Evolutionary conservation across 2,797 vertebrate genomes (phyloP), one percentile per base, ranked within the genome.

Genomic region (Arnoldichthys spilopterus): DNA sequence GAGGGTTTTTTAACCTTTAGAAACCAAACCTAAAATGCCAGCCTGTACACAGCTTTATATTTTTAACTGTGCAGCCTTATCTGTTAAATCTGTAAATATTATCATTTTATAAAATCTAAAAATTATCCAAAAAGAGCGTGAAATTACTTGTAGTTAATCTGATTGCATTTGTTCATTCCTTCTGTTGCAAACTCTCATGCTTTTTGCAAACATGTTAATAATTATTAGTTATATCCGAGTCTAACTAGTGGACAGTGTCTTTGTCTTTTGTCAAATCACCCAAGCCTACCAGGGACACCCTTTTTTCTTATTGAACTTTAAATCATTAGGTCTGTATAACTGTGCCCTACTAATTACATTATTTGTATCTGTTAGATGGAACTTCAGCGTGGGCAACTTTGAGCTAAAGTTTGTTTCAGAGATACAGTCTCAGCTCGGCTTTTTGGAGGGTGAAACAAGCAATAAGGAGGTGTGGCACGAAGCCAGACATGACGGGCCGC

Each of bases 311-410:
- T 37, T 24, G 16, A 47, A 28, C 54, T 26, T 26, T 6, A 53
- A n/a, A 53, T 26, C 0, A 53, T 0, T 16, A 22, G 8, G n/a
- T 56, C 13, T 58, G 56, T 53, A 24, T 37, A 16, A 6, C 3
- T 3, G 18, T 32, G 37, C 40, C 18, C 5, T 28, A 37, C 54
- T 78, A 6, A 28, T 30, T 40, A n/a, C n/a, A 16, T 59, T 78
- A 24, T 72, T 47, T 58, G 16, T 68, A 2, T 69, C 4, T 67
- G 32, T 20, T 79, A 99, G 98, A 94, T 99, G 98, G 98, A 99
- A 99, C 94, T 99, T 99, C 92, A 99, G 98, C 1, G 97, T 99
- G 62, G 98, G 98, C 75, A 97, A 96, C 92, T 99, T 97, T 78
- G 97, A 99, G 91, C 93, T 99, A 84, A 96, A 96, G 85, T 95